phyloP scores from a whole-genome alignment of 2,113 vertebrate genomes.

The Mirounga angustirostris region DNA sequence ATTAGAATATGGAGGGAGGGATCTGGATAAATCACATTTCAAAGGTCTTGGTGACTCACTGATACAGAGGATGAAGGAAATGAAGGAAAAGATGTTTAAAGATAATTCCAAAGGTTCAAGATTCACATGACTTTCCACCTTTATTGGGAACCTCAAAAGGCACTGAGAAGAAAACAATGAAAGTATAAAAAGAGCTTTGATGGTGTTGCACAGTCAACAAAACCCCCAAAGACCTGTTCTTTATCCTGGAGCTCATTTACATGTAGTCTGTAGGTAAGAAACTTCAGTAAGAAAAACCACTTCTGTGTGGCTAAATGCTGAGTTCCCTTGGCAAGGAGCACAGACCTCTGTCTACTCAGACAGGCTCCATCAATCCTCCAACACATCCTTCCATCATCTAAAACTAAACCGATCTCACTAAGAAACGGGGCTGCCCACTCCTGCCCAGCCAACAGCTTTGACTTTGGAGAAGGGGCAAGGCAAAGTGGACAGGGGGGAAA shows the following conservation, averaged over 20 bases:
- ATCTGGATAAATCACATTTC: background rate
- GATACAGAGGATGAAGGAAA: constrained; percentile 14
- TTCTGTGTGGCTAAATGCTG: constrained; percentile 11
- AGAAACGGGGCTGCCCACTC: background rate
- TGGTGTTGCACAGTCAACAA: background rate
- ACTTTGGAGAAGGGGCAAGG: background rate
- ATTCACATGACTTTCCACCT: background rate
- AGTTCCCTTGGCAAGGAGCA: background rate
- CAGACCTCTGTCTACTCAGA: background rate
- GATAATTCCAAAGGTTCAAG: background rate
- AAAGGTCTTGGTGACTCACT: constrained; percentile 59
- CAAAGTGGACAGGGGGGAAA: background rate
- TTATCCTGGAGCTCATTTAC: background rate
- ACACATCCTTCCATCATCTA: background rate
- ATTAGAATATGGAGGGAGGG: background rate
- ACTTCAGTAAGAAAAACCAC: background rate
- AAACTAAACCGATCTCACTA: background rate
- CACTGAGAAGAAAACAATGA: background rate
- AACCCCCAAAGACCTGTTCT: background rate
- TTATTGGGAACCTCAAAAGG: constrained; percentile 31
- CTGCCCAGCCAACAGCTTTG: background rate
- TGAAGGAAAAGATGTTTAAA: background rate
- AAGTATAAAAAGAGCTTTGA: constrained; percentile 12
- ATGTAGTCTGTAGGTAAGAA: background rate
- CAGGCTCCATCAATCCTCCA: background rate